Evolutionary conservation across 2,888 invertebrate genomes (phyloP).

Genomic region (Andricus curvator): DNA sequence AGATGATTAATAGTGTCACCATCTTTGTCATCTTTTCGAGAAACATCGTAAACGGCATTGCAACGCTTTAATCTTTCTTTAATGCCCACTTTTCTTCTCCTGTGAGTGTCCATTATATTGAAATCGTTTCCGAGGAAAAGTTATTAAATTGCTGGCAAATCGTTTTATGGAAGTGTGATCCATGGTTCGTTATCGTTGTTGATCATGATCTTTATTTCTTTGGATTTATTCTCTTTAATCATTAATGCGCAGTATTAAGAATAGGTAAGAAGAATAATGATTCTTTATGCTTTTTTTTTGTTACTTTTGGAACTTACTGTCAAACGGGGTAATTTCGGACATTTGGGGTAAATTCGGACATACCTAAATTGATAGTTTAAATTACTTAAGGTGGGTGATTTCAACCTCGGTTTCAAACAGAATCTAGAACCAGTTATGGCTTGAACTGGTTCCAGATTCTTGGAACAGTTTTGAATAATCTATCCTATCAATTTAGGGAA

Average conservation of each 20-base stretch:
- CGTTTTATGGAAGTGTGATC: not conserved
- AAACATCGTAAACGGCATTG: conserved; percentile 29
- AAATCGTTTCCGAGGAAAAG: conserved; percentile 13
- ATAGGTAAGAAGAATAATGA: no score
- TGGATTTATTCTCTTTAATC: not conserved
- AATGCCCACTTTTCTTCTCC: conserved; percentile 19
- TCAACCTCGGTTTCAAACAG: no score
- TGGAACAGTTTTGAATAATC: no score
- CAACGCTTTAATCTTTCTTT: conserved; percentile 32
- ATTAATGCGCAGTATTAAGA: not conserved
- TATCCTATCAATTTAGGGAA: no score
- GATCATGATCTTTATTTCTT: not conserved
- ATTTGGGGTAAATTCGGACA: no score
- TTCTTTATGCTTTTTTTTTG: no score
- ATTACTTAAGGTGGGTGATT: no score
- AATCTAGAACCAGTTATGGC: no score
- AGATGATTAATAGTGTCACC: conserved; percentile 29
- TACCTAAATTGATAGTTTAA: no score
- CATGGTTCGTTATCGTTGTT: not conserved
- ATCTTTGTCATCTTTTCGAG: conserved; percentile 29
- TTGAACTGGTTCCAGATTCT: no score
- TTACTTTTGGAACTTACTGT: not conserved
- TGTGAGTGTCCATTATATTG: not conserved
- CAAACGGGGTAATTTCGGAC: no score
- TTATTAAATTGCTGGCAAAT: not conserved